Evolutionary conservation across 2,113 vertebrate species (phyloP), one percentile per base, ranked within the genome.

Genomic region (Ophthalmolycus amberensis): DNA sequence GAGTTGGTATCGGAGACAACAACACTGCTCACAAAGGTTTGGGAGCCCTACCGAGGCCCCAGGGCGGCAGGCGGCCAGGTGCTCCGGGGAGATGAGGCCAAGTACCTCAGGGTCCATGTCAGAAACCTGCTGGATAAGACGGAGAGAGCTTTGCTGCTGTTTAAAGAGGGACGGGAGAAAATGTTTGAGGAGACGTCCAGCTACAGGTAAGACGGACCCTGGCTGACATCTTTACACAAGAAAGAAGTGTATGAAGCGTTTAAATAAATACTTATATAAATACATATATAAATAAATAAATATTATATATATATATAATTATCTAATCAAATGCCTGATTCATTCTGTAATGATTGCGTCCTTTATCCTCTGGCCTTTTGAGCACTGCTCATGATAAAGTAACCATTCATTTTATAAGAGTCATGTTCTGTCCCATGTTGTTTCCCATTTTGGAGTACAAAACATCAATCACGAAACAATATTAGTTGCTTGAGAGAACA

Each of bases 41-140:
- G 95, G 92, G 87, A 88, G 71, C 92, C 91, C 16, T 94, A 94
- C 82, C 38, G 48, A 27, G 72, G 50, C 48, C 10, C 67, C 4
- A 58, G 27, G 62, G 38, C 32, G 6, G 15, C 32, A 0, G 34
- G 71, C 9, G 7, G 38, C 32, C 68, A 70, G 20, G 32, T 11
- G 6, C 80, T 87, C 38, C 69, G 85, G 0, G 81, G 83, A 18
- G 93, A 94, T 0, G 93, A 95, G 64, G 81, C 83, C 27, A 90
- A 85, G 20, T 96, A 95, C 78, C 91, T 97, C 9, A 77, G 58
- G 20, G 22, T 96, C 87, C 96, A 93, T 32, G 56, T 96, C 59
- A 69, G 79, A 68, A 96, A 97, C 82, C 92, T 97, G 85, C 91
- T 96, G 83, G 94, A 94, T 82, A 97, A 97, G 88, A 83, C 92